Evolutionary conservation across 1,140 invertebrate genomes (phyloP).

Genomic region (Sipha flava): DNA sequence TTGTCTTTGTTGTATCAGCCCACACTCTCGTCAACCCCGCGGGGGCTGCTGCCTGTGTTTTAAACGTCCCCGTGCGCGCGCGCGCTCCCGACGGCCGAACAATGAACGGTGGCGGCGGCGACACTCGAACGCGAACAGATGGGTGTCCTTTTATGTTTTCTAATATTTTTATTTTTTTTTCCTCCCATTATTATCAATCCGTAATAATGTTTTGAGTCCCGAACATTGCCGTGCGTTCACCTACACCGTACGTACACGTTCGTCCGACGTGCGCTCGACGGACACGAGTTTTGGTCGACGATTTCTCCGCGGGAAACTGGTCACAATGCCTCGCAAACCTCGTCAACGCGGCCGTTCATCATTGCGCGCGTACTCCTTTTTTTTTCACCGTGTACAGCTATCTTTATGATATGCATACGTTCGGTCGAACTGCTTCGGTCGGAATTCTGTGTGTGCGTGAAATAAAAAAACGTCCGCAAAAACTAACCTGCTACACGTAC

Average conservation of each 20-base stretch:
- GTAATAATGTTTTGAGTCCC: neutral
- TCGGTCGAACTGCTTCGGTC: no score
- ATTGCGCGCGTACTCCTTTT: no score
- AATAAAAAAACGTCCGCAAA: no score
- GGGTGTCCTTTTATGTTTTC: neutral
- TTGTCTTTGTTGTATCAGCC: slow-evolving; percentile 21
- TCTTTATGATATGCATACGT: no score
- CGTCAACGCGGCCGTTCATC: no score
- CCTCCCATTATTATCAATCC: neutral
- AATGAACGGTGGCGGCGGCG: neutral
- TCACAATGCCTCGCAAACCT: no score
- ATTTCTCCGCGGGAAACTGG: no score
- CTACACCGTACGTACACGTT: neutral
- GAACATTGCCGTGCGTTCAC: no score
- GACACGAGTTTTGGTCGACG: no score
- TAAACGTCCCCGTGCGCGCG: neutral
- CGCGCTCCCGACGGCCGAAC: neutral
- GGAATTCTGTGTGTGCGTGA: no score
- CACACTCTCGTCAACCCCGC: neutral
- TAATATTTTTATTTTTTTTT: neutral
- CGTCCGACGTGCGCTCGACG: neutral
- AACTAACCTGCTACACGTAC: no score
- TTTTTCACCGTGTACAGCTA: no score
- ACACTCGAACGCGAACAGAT: slow-evolving; percentile 25
- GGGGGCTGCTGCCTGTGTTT: neutral